A percentile compares a stretch with the other conserved stretches of the same genome.
phyloP scores from a whole-genome alignment of 2,113 vertebrate genomes.

The Elachura formosa region DNA sequence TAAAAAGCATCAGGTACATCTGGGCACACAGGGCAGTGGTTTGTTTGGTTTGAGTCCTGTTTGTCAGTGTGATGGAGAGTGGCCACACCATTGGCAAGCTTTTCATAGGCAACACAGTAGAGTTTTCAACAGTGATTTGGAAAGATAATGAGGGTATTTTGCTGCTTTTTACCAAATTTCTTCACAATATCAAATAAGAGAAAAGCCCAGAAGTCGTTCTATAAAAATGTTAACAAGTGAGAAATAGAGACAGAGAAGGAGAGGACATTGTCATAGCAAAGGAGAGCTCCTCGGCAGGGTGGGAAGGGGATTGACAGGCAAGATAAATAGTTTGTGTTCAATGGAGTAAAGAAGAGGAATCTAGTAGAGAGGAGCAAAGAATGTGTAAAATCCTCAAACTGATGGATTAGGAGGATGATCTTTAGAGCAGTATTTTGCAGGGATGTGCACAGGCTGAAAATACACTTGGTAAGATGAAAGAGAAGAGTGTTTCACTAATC shows the following conservation, averaged over 20 bases:
- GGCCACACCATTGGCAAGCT: not conserved
- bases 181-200: not conserved
- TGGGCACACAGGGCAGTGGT: not conserved
- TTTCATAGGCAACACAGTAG: not conserved
- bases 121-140: not conserved
- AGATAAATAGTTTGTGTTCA: constrained; percentile 35
- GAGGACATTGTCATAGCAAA: constrained; percentile 15
- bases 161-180: not conserved
- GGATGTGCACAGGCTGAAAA: not conserved
- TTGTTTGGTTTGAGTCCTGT: not conserved
- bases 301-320: constrained; percentile 18
- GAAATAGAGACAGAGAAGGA: constrained; percentile 25
- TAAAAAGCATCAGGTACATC: not conserved
- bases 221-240: constrained; percentile 29
- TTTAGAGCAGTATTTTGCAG: not conserved
- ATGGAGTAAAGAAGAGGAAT: not conserved
- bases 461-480: not conserved
- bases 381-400: not conserved
- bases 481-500: not conserved
- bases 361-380: not conserved
- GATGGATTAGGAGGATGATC: constrained; percentile 19
- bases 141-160: not conserved
- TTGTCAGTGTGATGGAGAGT: not conserved
- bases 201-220: not conserved
- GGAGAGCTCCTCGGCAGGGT: constrained; percentile 10